Evolutionary conservation across 2,797 vertebrate species (phyloP).

Genomic region (Semotilus atromaculatus): DNA sequence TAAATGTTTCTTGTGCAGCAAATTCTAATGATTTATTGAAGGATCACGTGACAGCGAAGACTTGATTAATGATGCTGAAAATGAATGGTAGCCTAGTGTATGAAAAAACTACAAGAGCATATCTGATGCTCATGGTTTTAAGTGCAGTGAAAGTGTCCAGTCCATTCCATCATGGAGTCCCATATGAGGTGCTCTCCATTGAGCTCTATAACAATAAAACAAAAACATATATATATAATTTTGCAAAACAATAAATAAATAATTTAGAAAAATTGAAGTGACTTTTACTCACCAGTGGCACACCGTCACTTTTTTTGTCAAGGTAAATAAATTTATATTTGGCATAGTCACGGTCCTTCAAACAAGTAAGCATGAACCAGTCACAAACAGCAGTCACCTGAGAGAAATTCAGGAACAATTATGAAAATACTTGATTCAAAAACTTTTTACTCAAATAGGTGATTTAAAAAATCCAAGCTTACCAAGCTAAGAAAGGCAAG

Average conservation of each 20-base stretch:
- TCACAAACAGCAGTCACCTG: constrained; percentile 85
- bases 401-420: neutral
- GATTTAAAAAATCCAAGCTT: constrained; percentile 61
- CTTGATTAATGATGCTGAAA: neutral
- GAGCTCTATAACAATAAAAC: constrained; percentile 10
- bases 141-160: neutral
- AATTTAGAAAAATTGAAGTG: neutral
- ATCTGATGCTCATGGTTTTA: neutral
- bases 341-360: constrained; percentile 80
- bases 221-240: too few species aligned
- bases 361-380: constrained; percentile 82
- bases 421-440: neutral
- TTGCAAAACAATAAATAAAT: neutral
- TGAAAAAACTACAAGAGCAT: neutral
- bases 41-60: neutral
- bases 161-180: constrained; percentile 1
- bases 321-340: constrained; percentile 84
- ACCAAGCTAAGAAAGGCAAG: constrained; percentile 80
- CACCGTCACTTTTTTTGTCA: constrained; percentile 75
- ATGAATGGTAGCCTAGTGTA: neutral
- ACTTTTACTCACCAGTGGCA: constrained; percentile 16
- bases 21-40: neutral
- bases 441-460: neutral
- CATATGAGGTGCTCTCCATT: constrained; percentile 10
- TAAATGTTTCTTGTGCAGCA: neutral